Evolutionary conservation across 2,888 invertebrate species (phyloP).

Genomic region (Drosophila siamana): DNA sequence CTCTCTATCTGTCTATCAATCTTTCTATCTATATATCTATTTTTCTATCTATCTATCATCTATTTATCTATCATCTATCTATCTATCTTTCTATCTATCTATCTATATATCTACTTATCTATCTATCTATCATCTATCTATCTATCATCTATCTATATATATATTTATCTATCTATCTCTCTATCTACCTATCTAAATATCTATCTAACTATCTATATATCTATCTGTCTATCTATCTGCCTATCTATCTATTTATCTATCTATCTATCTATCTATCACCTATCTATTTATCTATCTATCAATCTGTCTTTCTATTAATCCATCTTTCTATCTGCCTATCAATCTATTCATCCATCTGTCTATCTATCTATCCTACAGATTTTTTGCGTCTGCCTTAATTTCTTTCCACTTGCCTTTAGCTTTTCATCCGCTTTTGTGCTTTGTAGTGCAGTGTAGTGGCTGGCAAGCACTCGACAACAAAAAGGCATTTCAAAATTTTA

Average conservation of each 20-base stretch:
- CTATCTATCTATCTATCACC: not conserved
- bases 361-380: not conserved
- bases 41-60: too few species aligned
- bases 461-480: slow-evolving; percentile 42
- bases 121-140: too few species aligned
- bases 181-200: not conserved
- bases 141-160: not conserved
- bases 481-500: slow-evolving; percentile 39
- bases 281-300: not conserved
- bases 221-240: not conserved
- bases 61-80: too few species aligned
- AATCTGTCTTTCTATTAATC: not conserved
- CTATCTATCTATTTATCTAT: not conserved
- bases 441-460: slow-evolving; percentile 20
- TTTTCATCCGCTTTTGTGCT: slow-evolving; percentile 3
- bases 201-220: not conserved
- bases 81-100: too few species aligned
- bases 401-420: not conserved
- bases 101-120: too few species aligned
- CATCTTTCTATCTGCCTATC: not conserved
- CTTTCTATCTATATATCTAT: too few species aligned
- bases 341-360: not conserved
- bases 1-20: too few species aligned
- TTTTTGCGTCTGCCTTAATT: not conserved
- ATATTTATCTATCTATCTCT: not conserved